A percentile compares a stretch with the other conserved stretches of the same genome.
Conservation (phyloP, 2,888 invertebrate genomes). For the Cheilosia vernalis region DNA sequence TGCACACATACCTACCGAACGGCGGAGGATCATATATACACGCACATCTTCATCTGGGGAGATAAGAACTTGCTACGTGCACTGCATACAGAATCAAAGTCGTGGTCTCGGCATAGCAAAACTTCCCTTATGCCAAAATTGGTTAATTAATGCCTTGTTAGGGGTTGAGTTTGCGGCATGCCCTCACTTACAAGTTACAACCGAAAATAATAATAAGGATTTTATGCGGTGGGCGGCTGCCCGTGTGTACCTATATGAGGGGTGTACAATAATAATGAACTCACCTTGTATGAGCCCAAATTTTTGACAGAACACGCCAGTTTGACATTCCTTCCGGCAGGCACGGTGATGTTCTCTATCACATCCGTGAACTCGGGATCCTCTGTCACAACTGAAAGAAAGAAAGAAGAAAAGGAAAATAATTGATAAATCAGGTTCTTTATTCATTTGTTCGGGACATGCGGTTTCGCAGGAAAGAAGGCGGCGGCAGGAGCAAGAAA, state of each 20-base stretch:
- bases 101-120: slow-evolving; percentile 3
- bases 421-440: slow-evolving; percentile 62
- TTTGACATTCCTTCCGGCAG: slow-evolving; percentile 84
- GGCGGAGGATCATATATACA: not conserved
- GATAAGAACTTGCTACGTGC: slow-evolving; percentile 70
- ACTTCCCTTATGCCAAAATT: slow-evolving; percentile 71
- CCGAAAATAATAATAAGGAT: slow-evolving; percentile 69
- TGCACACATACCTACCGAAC: slow-evolving; percentile 29
- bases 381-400: slow-evolving; percentile 89
- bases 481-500: slow-evolving; percentile 37
- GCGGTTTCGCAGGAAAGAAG: not conserved
- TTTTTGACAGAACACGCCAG: slow-evolving; percentile 84
- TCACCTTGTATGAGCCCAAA: slow-evolving; percentile 83
- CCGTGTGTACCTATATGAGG: not conserved
- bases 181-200: slow-evolving; percentile 58
- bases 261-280: slow-evolving; percentile 70
- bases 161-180: slow-evolving; percentile 33
- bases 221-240: not conserved
- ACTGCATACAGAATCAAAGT: slow-evolving; percentile 63
- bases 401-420: slow-evolving; percentile 73
- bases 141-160: slow-evolving; percentile 76
- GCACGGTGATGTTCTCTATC: slow-evolving; percentile 95
- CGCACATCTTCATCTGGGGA: slow-evolving; percentile 61
- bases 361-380: slow-evolving; percentile 96
- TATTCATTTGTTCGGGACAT: not conserved